phyloP scores from a whole-genome alignment of 2,797 vertebrate genomes.

The Smutsia temminckii region DNA sequence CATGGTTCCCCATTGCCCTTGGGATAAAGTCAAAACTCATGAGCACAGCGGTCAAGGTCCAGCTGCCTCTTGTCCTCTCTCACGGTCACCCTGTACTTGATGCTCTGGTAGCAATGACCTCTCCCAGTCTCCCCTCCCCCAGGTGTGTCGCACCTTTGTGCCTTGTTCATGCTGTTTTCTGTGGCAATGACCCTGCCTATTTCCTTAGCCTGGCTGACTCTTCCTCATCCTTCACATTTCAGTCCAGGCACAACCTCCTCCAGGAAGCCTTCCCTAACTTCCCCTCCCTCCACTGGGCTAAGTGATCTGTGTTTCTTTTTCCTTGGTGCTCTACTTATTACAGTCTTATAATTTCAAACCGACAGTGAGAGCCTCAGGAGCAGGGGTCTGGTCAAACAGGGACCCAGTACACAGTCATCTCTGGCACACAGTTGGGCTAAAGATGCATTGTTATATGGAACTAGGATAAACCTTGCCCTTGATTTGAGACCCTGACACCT shows the following conservation, averaged over 20 bases:
- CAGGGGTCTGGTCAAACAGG: background rate
- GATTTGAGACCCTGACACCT: background rate
- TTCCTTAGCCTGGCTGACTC: background rate
- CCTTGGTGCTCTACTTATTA: background rate
- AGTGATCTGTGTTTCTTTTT: background rate
- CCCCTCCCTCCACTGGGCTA: background rate
- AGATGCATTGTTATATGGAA: background rate
- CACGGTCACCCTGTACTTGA: background rate
- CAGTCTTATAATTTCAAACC: background rate
- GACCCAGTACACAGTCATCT: background rate
- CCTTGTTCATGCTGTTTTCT: background rate
- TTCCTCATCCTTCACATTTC: background rate
- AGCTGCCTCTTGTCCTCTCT: background rate
- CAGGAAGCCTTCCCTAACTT: conserved; percentile 25
- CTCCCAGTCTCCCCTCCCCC: background rate
- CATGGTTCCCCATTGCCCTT: conserved; percentile 21
- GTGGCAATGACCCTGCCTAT: background rate
- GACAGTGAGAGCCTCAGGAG: background rate
- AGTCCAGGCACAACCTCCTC: background rate
- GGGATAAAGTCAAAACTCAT: conserved; percentile 60
- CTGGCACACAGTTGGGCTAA: background rate
- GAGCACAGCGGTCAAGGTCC: conserved; percentile 23
- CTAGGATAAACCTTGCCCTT: background rate
- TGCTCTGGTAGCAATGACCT: background rate
- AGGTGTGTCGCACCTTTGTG: background rate